Evolutionary conservation across 2,113 vertebrate species (phyloP).

Genomic region (Notarius quadriscutis): DNA sequence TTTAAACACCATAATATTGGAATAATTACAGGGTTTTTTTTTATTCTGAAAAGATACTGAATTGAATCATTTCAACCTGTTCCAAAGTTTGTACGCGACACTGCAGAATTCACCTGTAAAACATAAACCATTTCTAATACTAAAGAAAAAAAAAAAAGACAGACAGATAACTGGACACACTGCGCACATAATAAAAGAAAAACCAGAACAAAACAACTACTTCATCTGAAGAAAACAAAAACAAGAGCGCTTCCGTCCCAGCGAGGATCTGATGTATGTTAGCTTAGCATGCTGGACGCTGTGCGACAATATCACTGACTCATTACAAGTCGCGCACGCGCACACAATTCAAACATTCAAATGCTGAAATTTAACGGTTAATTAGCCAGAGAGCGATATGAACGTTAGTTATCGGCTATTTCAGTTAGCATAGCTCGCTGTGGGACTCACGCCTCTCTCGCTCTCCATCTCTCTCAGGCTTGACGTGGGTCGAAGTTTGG

Average conservation of each 20-base stretch:
- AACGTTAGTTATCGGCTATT: background rate
- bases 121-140: background rate
- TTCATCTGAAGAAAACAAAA: background rate
- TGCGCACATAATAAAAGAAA: background rate
- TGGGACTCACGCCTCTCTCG: conserved; percentile 17
- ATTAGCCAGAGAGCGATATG: no score
- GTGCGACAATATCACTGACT: background rate
- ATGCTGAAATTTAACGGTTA: background rate
- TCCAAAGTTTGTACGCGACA: background rate
- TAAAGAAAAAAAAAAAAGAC: background rate
- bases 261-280: background rate
- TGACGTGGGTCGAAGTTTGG: background rate
- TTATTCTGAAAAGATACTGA: background rate
- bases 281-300: background rate
- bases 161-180: background rate
- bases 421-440: background rate
- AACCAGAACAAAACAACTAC: background rate
- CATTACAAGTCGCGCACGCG: background rate
- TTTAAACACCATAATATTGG: background rate
- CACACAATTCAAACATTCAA: background rate
- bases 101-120: background rate
- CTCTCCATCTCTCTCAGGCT: conserved; percentile 40
- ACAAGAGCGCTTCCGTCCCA: background rate
- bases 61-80: background rate
- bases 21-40: background rate